Percentiles rank a stretch among this genome's conserved stretches.
These are phyloP conservation scores for Anas platyrhynchos DNA, from an alignment of 2,113 vertebrate species.

Conservation along the genomic window DNA sequence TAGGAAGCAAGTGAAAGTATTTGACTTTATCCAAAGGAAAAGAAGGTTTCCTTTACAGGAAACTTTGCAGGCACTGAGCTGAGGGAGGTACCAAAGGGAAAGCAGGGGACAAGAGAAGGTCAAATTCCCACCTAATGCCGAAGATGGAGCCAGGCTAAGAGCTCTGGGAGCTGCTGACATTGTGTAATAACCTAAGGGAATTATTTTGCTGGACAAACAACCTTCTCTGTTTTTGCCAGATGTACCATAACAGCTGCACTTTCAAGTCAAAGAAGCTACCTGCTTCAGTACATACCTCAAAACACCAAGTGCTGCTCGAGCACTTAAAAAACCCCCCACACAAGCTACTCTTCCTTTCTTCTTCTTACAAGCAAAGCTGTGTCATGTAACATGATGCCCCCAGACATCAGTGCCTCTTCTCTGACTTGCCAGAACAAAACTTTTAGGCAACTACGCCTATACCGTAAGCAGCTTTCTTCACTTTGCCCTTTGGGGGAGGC, in stretches of 20 bases:
- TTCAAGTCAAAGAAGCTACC: background rate
- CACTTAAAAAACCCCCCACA: background rate
- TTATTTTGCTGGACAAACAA: background rate
- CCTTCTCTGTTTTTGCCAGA: background rate
- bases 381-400: background rate
- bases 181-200: background rate
- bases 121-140: background rate
- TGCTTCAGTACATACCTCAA: background rate
- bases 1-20: background rate
- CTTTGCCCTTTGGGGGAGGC: background rate
- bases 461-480: background rate
- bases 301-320: background rate
- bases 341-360: background rate
- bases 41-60: background rate
- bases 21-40: background rate
- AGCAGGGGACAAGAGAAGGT: background rate
- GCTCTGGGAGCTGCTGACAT: background rate
- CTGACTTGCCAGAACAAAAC: constrained; percentile 25
- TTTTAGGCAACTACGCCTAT: background rate
- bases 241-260: background rate
- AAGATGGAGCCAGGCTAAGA: background rate
- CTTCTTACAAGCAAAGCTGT: background rate
- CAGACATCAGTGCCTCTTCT: background rate
- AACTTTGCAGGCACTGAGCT: background rate
- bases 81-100: background rate